Base-by-base conservation (phyloP, 2,797 vertebrate species). In the Parauchenoglanis punctatus region DNA sequence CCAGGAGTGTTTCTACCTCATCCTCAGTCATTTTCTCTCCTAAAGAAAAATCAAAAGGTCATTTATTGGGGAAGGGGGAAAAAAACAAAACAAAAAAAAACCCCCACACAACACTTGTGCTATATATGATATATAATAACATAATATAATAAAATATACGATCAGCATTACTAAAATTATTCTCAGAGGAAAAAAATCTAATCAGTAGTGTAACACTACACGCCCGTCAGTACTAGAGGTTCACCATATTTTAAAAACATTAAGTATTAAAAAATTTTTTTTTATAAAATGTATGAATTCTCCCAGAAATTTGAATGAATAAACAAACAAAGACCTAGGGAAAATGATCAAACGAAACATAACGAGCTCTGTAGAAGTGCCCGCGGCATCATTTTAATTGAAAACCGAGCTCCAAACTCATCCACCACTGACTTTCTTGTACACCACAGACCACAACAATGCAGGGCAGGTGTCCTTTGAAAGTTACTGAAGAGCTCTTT, bases 1-100 rank as follows among this genome's bases (percentile, higher is more conserved):
- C 96, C 93, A 99, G 93, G 82, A 99, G 94, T 35, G 95, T 96
- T 93, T 99, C 98, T 85, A 99, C 98, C 89, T 99, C 98, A 75
- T 99, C 98, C 93, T 99, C 98, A 0, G 96, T 94, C 98, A 99
- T 98, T 95, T 98, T 99, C 95, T 99, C 98, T 85, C 97, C 97
- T 98, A 90, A 4, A 87, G 85, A 67, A 46, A 86, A 61, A 85
- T 2, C 13, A 40, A 63, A 46, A 70, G 6, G 13, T 5, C 25
- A 84, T 58, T 13, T 58, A 44, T n/a, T 84, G 44, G 35, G 35
- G 35, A 35, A 35, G 35, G 35, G 35, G 35, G 0, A 68, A 54
- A 12, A 20, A 54, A 54, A 31, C 28, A 28, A 15, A 75, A 75
- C 10, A 54, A 56, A 31, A 54, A 28, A 15, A 76, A 75, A 23